Percentiles rank a stretch among this genome's conserved stretches.
These are phyloP conservation scores for Desoria tigrina DNA, from an alignment of 2,888 invertebrate species.

Conservation along the genomic window DNA sequence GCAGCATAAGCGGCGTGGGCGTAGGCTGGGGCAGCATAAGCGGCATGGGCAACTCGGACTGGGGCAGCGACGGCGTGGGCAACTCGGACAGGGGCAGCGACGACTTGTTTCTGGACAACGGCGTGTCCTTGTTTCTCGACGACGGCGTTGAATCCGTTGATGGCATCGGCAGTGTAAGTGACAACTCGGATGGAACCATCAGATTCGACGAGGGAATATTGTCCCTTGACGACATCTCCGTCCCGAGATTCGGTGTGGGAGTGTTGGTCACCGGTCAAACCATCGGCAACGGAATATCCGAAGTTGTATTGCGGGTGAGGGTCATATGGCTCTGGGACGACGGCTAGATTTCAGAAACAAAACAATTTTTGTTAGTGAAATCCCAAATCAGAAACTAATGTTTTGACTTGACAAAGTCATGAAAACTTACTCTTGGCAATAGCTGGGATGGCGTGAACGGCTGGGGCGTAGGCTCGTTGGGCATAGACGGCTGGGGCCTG, in stretches of 20 bases:
- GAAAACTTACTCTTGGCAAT: conserved; percentile 3
- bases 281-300: conserved; percentile 22
- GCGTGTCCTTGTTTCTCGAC: conserved; percentile 34
- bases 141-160: conserved; percentile 45
- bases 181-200: conserved; percentile 23
- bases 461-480: neutral
- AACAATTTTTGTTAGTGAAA: neutral
- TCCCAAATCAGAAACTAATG: neutral
- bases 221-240: conserved; percentile 22
- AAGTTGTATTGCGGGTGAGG: conserved; percentile 22
- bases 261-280: conserved; percentile 24
- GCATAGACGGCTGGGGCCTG: conserved; percentile 11
- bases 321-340: conserved; percentile 27
- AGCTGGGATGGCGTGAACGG: neutral
- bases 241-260: conserved; percentile 17
- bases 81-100: conserved; percentile 8
- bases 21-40: conserved; percentile 13
- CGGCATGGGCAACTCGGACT: conserved; percentile 5
- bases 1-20: conserved; percentile 13
- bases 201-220: conserved; percentile 16
- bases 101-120: conserved; percentile 22
- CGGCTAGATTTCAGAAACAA: neutral
- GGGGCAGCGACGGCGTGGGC: conserved; percentile 8
- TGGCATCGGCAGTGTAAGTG: conserved; percentile 48
- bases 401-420: neutral